Evolutionary conservation across 2,113 vertebrate genomes (phyloP).

Genomic region (Scomber colias): DNA sequence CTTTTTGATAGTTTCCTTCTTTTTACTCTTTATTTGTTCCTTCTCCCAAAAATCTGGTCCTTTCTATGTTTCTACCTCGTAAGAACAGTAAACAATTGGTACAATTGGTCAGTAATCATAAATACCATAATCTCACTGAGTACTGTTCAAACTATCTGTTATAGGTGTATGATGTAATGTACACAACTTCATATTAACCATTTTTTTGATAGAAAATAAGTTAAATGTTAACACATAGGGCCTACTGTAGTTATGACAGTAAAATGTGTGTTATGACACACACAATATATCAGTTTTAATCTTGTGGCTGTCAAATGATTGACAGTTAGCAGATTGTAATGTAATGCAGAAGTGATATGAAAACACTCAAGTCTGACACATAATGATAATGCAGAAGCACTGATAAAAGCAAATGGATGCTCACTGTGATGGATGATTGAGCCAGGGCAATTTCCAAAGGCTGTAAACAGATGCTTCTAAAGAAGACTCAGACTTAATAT

Average conservation of each 20-base stretch:
- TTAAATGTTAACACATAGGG: not conserved
- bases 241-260: not conserved
- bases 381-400: slow-evolving; percentile 3
- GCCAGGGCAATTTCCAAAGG: not conserved
- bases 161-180: not conserved
- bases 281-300: not conserved
- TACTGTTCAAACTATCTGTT: too few species aligned
- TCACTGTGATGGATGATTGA: slow-evolving; percentile 27
- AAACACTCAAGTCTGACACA: slow-evolving; percentile 23
- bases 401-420: slow-evolving; percentile 35
- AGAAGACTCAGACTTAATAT: not conserved
- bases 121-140: too few species aligned
- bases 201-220: not conserved
- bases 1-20: not conserved
- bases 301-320: slow-evolving; percentile 7
- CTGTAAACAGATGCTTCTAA: not conserved
- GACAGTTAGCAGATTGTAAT: slow-evolving; percentile 23
- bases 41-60: not conserved
- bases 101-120: too few species aligned
- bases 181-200: too few species aligned
- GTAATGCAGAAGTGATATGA: slow-evolving; percentile 19
- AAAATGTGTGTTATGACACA: not conserved
- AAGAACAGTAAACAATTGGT: not conserved
- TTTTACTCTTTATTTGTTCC: not conserved
- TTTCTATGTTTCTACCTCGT: not conserved